A percentile compares a stretch with the other conserved stretches of the same genome.
Conservation (phyloP, 1,140 invertebrate genomes). For the Berghia stephanieae region DNA sequence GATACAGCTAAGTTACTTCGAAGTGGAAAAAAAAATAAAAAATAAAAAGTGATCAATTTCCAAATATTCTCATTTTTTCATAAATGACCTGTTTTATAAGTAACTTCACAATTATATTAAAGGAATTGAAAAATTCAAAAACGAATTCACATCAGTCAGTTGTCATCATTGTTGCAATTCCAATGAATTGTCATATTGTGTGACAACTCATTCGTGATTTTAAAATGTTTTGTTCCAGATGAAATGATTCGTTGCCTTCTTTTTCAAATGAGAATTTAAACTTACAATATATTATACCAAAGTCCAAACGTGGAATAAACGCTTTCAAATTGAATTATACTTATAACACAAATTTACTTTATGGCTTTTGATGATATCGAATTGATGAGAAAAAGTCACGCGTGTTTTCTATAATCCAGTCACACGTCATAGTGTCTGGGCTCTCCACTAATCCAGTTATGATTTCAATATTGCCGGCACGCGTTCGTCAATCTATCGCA, state of each 20-base stretch:
- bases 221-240: not conserved
- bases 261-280: not conserved
- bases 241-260: not conserved
- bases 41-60: not conserved
- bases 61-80: not conserved
- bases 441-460: not conserved
- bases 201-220: too few species aligned
- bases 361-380: not conserved
- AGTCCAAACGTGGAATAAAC: too few species aligned
- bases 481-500: slow-evolving; percentile 14
- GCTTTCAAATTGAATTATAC: not conserved
- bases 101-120: too few species aligned
- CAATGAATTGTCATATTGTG: too few species aligned
- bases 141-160: too few species aligned
- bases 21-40: not conserved
- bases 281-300: not conserved
- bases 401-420: not conserved
- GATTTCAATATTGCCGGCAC: slow-evolving; percentile 16
- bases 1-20: not conserved
- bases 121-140: too few species aligned
- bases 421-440: too few species aligned
- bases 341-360: not conserved
- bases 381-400: not conserved
- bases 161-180: too few species aligned
- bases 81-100: too few species aligned